A percentile compares a stretch with the other conserved stretches of the same genome.
These are phyloP conservation scores for Passer domesticus DNA, from an alignment of 2,113 vertebrate genomes.

Conservation along the genomic window DNA sequence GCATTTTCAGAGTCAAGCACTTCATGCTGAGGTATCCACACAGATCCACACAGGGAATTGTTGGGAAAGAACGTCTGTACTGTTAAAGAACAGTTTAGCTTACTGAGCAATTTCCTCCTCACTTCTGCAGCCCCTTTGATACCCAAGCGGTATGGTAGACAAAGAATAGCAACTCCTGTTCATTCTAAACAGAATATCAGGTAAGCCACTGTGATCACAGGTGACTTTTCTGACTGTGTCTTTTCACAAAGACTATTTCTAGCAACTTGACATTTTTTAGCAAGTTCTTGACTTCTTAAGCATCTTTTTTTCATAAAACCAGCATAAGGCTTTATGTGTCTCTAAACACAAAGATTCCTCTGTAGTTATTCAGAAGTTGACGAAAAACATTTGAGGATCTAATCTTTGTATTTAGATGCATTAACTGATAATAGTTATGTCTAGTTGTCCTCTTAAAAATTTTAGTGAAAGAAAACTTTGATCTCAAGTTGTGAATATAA, in stretches of 20 bases:
- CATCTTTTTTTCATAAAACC: neutral
- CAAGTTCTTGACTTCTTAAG: neutral
- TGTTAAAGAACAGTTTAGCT: neutral
- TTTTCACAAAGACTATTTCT: neutral
- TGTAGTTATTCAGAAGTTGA: neutral
- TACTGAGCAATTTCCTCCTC: neutral
- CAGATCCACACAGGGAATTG: neutral
- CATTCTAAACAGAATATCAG: neutral
- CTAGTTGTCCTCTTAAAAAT: neutral
- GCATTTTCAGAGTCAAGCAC: neutral
- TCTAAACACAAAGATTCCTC: neutral
- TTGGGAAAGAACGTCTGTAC: neutral
- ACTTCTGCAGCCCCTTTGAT: neutral
- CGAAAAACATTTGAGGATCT: neutral
- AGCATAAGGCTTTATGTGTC: neutral
- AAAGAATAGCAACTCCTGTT: neutral
- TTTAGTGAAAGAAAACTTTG: neutral
- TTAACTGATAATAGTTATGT: neutral
- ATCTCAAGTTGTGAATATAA: neutral
- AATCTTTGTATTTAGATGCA: neutral
- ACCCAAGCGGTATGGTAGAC: neutral
- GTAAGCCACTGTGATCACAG: neutral
- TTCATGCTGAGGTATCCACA: neutral
- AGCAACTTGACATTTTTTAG: neutral
- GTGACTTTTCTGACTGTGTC: neutral